Percentiles rank a stretch among this genome's conserved stretches.
Evolutionary conservation across 2,797 vertebrate species (phyloP).

Genomic region (Phoeniculus purpureus): DNA sequence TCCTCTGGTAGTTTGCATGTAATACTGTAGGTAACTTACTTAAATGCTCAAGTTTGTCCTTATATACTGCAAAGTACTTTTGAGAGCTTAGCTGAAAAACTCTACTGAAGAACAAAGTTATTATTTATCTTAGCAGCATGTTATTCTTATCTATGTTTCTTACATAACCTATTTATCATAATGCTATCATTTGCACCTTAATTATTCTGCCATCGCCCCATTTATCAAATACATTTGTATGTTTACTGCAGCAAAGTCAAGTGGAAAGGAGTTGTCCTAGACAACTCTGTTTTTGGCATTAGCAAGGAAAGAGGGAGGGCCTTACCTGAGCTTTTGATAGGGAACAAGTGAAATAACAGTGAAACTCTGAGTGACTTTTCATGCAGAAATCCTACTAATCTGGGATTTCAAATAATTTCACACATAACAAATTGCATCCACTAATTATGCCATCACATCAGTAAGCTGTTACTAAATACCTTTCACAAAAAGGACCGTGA

Average conservation of each 20-base stretch:
- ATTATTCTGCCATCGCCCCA: not conserved
- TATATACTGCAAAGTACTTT: not conserved
- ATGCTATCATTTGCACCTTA: not conserved
- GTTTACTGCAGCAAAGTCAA: not conserved
- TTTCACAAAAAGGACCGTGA: slow-evolving; percentile 1
- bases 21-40: not conserved
- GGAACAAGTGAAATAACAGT: not conserved
- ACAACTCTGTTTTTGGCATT: not conserved
- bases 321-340: not conserved
- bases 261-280: not conserved
- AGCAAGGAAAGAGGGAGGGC: not conserved
- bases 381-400: not conserved
- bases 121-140: not conserved
- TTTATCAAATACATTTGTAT: not conserved
- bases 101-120: not conserved
- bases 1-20: not conserved
- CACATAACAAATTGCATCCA: not conserved
- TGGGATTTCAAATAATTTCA: slow-evolving; percentile 18
- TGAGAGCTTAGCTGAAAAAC: not conserved
- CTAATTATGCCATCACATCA: not conserved
- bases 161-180: not conserved
- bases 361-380: not conserved
- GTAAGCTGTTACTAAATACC: not conserved
- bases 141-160: not conserved
- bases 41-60: not conserved